phyloP scores from a whole-genome alignment of 2,113 vertebrate genomes.

The Cephalopterus ornatus region DNA sequence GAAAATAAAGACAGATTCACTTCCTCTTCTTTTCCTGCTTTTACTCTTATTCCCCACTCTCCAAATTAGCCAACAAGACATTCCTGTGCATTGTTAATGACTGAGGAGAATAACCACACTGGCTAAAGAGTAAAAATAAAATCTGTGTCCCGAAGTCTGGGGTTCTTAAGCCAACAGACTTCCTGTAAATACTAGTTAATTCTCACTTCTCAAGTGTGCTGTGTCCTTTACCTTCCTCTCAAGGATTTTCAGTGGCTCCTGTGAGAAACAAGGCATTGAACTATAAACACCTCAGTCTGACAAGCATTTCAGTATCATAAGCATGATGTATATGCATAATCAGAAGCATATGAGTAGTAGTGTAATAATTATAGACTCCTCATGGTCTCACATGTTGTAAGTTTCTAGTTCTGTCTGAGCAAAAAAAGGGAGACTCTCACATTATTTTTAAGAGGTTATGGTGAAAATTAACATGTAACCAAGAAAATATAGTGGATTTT shows the following conservation, averaged over 20 bases:
- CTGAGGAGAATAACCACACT: not conserved
- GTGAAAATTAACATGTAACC: not conserved
- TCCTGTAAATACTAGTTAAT: not conserved
- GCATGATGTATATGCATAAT: too few species aligned
- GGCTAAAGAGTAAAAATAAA: not conserved
- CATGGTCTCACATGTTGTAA: not conserved
- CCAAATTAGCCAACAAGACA: rapidly evolving
- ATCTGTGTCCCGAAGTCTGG: not conserved
- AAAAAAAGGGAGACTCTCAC: not conserved
- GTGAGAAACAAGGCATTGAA: not conserved
- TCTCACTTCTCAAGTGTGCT: not conserved
- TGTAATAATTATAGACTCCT: not conserved
- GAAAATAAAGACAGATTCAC: not conserved
- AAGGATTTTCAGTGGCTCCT: not conserved
- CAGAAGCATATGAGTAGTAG: not conserved
- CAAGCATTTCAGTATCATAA: not conserved
- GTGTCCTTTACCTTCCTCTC: not conserved
- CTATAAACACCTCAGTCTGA: not conserved
- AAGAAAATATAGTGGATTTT: not conserved
- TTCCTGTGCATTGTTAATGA: not conserved
- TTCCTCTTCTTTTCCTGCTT: not conserved
- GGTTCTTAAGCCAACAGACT: not conserved
- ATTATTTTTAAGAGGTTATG: not conserved
- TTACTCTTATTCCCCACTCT: not conserved
- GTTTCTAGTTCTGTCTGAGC: not conserved